Base-by-base conservation (phyloP, 1,140 invertebrate genomes). In the Oppia nitens region DNA sequence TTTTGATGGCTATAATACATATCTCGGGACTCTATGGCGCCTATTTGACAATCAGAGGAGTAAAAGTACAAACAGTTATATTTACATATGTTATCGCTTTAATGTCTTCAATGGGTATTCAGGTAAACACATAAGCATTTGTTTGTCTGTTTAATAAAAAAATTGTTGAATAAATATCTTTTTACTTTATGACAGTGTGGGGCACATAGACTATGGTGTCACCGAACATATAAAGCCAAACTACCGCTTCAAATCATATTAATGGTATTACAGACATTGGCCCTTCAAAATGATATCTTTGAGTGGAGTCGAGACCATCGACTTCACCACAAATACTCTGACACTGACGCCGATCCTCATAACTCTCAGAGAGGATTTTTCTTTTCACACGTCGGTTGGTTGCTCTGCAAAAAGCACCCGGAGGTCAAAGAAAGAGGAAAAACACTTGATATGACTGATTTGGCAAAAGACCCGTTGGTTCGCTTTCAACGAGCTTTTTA, bases 321-420 rank as follows among this genome's bases (percentile, higher is more conserved):
- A 64, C 85, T 94, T 62, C 93, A 98, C 70, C 93, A 97, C 74
- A 97, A 97, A 64, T 86, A 82, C 64, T 79, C 84, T 4, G 93
- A 97, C 71, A 97, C 93, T 0, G 80, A 95, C 71, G 92, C 91
- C 2, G 92, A 97, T 74, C 92, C 93, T 0, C 90, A 96, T 67
- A 95, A 96, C 71, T 87, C 89, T 1, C 89, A 78, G 4, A 77
- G 91, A 17, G 93, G 92, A 1, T 86, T 87, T 66, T 83, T 83
- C 65, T 87, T 85, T 64, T 78, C 83, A 1, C 85, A 87, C 63
- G 79, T 86, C 52, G 92, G 93, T 12, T 97, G 93, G 92, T 73
- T 96, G 47, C 70, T 96, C 23, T 21, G 26, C n/a, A 55, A 20
- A 60, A 97, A 97, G 72, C 92, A 96, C 70, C 87, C 88, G 0